Percentiles rank a stretch among this genome's conserved stretches.
These are phyloP conservation scores for Papilio gigon DNA, from an alignment of 2,888 invertebrate species.

Conservation along the genomic window DNA sequence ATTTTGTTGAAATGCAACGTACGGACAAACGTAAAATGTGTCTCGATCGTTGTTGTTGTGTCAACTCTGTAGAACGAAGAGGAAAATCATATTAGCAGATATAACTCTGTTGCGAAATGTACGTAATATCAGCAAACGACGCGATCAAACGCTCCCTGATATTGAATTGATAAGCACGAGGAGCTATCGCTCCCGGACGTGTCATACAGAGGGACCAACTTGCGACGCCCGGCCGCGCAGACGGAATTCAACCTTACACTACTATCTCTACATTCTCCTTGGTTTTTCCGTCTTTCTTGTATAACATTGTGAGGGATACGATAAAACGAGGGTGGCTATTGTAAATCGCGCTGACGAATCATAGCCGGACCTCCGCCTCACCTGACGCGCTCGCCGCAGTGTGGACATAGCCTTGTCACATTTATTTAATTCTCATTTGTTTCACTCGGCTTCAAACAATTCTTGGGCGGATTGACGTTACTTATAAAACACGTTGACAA, in stretches of 20 bases:
- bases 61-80: conserved; percentile 36
- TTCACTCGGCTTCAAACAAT: neutral
- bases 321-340: conserved; percentile 75
- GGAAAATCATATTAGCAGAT: conserved; percentile 42
- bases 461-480: too few species aligned
- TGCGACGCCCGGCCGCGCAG: conserved; percentile 37
- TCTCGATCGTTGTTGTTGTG: conserved; percentile 20
- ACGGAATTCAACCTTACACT: neutral
- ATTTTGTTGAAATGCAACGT: neutral
- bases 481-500: neutral
- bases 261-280: conserved; percentile 8
- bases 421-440: conserved; percentile 21
- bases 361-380: conserved; percentile 70
- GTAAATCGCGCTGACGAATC: conserved; percentile 77
- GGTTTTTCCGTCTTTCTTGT: conserved; percentile 16
- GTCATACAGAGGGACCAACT: conserved; percentile 40
- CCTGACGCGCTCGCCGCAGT: conserved; percentile 65
- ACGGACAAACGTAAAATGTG: conserved; percentile 10
- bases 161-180: conserved; percentile 72
- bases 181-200: conserved; percentile 49
- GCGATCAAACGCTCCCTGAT: conserved; percentile 71
- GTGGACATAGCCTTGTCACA: conserved; percentile 54
- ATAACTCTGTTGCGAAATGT: conserved; percentile 49
- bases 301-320: conserved; percentile 52
- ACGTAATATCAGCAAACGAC: conserved; percentile 62